Evolutionary conservation across 2,888 invertebrate species (phyloP).

Genomic region (Zaprionus lineosus): DNA sequence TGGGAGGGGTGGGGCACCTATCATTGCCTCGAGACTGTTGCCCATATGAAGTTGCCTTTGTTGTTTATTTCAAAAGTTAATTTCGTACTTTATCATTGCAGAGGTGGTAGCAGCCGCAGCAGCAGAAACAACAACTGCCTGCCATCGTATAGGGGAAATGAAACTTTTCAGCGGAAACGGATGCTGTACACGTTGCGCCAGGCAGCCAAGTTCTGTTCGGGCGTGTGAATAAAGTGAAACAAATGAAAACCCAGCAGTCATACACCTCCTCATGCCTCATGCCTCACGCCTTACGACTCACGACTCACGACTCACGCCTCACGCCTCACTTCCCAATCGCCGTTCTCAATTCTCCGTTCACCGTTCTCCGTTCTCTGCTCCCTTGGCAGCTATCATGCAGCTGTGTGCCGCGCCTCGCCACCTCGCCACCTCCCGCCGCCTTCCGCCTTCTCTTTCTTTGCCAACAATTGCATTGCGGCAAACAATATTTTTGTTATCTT

Average conservation of each 20-base stretch:
- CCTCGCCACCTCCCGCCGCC: background rate
- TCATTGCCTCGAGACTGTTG: slow-evolving; percentile 45
- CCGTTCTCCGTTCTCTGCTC: too few species aligned
- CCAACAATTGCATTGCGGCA: slow-evolving; percentile 76
- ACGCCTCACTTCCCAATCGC: too few species aligned
- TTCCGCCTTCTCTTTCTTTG: slow-evolving; percentile 51
- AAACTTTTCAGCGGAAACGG: slow-evolving; percentile 75
- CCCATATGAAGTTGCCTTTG: slow-evolving; percentile 41
- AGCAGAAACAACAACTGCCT: slow-evolving; percentile 25
- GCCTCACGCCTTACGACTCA: too few species aligned
- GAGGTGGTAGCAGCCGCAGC: slow-evolving; percentile 16
- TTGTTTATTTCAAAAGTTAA: slow-evolving; percentile 75
- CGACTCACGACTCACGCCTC: too few species aligned
- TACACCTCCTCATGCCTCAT: too few species aligned
- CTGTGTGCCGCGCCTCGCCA: background rate
- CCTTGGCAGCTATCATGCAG: background rate
- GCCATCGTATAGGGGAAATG: slow-evolving; percentile 64
- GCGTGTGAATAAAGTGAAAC: slow-evolving; percentile 75
- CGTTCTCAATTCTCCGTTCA: too few species aligned
- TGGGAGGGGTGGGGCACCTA: slow-evolving; percentile 31
- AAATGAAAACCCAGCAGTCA: slow-evolving; percentile 57
- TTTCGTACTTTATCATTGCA: slow-evolving; percentile 70
- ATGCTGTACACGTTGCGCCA: slow-evolving; percentile 64
- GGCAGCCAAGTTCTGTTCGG: slow-evolving; percentile 40
- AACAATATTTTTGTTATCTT: slow-evolving; percentile 76